A percentile compares a stretch with the other conserved stretches of the same genome.
Evolutionary conservation across 1,140 invertebrate species (phyloP).

Genomic region (Leptonema lineaticorne): DNA sequence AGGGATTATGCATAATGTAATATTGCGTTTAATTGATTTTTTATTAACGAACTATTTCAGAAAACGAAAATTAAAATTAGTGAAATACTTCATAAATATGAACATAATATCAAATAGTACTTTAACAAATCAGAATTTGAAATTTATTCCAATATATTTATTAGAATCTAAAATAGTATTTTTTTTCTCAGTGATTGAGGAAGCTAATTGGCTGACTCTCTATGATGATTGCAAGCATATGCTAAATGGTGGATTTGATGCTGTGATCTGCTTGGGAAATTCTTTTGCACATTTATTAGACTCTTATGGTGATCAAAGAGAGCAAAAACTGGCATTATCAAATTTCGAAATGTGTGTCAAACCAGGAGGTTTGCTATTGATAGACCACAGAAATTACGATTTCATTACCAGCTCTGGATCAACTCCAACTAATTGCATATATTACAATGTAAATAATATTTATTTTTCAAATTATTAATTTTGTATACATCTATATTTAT

Average conservation of each 20-base stretch:
- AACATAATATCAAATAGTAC: too few relatives aligned
- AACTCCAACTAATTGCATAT: conserved; percentile 78
- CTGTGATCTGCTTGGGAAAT: conserved; percentile 84
- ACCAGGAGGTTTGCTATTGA: conserved; percentile 79
- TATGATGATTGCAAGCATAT: conserved; percentile 67
- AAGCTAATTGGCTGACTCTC: conserved; percentile 77
- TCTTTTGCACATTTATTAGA: conserved; percentile 87
- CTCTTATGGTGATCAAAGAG: conserved; percentile 71
- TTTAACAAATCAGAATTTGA: too few relatives aligned
- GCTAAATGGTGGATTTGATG: conserved; percentile 69
- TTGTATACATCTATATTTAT: background rate
- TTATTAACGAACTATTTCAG: too few relatives aligned
- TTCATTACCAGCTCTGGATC: conserved; percentile 66
- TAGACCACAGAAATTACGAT: conserved; percentile 88
- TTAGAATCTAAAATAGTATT: too few relatives aligned
- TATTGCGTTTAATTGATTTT: too few relatives aligned
- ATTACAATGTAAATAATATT: conserved; percentile 83
- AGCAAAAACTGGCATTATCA: conserved; percentile 72
- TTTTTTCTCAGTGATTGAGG: conserved; percentile 74
- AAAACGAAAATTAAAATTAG: too few relatives aligned
- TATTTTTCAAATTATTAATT: conserved; percentile 22
- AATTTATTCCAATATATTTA: too few relatives aligned
- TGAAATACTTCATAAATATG: too few relatives aligned
- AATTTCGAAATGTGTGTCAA: conserved; percentile 82
- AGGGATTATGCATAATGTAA: too few relatives aligned